phyloP scores from a whole-genome alignment of 92 coral and sea anemone genomes.

The Palythoa heliodiscus region DNA sequence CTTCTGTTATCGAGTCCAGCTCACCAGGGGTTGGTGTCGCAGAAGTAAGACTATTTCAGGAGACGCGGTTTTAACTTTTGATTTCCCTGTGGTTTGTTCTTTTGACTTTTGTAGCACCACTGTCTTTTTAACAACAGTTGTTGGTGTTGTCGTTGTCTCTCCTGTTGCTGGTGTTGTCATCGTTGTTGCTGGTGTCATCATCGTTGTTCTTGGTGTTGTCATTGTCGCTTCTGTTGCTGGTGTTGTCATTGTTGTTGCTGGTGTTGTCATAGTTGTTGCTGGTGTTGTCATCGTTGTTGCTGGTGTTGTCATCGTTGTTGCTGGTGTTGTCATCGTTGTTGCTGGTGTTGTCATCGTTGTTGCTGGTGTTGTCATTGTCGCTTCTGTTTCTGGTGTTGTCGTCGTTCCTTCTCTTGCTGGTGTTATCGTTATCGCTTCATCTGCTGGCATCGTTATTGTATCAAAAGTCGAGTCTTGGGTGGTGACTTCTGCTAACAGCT shows the following conservation, averaged over 20 bases:
- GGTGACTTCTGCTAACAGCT: no score
- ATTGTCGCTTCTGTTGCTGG: background rate
- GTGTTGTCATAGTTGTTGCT: background rate
- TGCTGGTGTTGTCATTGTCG: no score
- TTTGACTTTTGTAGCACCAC: slow-evolving; percentile 33
- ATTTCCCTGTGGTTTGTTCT: slow-evolving; percentile 14
- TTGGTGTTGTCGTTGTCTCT: slow-evolving; percentile 13
- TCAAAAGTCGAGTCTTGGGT: no score
- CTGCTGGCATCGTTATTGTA: no score
- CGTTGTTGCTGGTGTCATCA: background rate
- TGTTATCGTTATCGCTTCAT: no score
- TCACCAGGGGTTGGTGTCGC: slow-evolving; percentile 39
- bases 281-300: no score
- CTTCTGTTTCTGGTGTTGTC: no score
- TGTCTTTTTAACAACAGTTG: slow-evolving; percentile 31
- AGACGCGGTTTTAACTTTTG: slow-evolving; percentile 14
- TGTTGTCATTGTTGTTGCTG: background rate
- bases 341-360: no score
- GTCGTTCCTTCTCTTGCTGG: no score
- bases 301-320: background rate
- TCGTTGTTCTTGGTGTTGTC: background rate
- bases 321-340: background rate
- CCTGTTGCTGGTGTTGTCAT: background rate
- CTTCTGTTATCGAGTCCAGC: slow-evolving; percentile 19
- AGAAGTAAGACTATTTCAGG: slow-evolving; percentile 33